Conservation (phyloP, 2,113 vertebrate species). For the Orycteropus afer region DNA sequence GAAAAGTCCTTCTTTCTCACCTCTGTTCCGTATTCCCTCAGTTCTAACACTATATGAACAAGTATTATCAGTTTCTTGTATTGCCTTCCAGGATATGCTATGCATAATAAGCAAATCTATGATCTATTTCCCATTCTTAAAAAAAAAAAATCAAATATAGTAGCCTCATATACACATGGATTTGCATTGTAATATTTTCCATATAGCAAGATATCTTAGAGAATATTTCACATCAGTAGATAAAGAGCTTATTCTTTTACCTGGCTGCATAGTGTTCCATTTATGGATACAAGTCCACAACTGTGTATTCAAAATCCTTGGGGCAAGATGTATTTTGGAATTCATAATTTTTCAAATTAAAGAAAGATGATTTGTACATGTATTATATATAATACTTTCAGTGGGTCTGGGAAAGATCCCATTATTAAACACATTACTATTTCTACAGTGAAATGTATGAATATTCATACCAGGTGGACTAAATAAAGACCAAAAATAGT, state of each 20-base stretch:
- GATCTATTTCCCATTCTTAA: background rate
- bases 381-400: background rate
- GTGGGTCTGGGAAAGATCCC: background rate
- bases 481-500: background rate
- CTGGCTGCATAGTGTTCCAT: background rate
- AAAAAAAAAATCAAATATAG: background rate
- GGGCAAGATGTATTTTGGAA: no score
- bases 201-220: background rate
- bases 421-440: slow-evolving; percentile 22
- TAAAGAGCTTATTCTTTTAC: slow-evolving; percentile 2
- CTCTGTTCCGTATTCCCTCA: background rate
- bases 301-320: background rate
- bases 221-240: background rate
- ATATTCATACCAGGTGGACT: background rate
- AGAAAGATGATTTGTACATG: background rate
- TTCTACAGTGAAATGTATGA: background rate
- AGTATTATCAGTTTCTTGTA: background rate
- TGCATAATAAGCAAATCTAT: background rate
- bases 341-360: background rate
- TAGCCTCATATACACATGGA: background rate
- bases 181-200: background rate
- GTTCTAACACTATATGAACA: background rate
- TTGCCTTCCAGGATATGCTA: background rate
- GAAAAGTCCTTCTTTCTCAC: background rate
- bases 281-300: background rate